Evolutionary conservation across 2,797 vertebrate species (phyloP), one percentile per base, ranked within the genome.

Genomic region (Threskiornis aethiopicus): DNA sequence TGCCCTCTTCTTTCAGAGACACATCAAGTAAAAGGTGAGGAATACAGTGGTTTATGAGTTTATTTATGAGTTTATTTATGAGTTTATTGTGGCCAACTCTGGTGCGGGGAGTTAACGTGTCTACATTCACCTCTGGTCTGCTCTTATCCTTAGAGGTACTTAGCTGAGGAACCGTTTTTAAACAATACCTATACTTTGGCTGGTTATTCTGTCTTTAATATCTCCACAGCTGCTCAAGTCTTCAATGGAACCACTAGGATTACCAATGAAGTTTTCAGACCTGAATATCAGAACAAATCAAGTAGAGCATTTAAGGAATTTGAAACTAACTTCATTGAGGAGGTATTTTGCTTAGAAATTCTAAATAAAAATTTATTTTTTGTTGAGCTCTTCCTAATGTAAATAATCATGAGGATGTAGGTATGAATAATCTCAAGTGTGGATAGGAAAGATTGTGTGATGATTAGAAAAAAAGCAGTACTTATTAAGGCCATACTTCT

Each of bases 341-440:
- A 96, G 96, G 96, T 97, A 97, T 62, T 78, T 66, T 92, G 20
- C 22, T 66, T 66, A 49, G 25, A n/a, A 82, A 55, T 82, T 58
- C 47, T 66, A 65, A 66, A 33, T 14, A 46, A 41, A 84, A 39
- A 46, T 42, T 47, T 47, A 11, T 89, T 84, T 94, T 81, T 29
- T 64, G 16, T 41, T 70, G 46, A 28, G 47, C 11, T 73, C 19
- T 95, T 92, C 12, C 10, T 78, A 29, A 46, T 57, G 41, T 42
- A 81, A 90, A 59, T 52, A 73, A 33, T 46, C 24, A 42, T 5
- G 5, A 82, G 24, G 28, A 51, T 57, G 24, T 13, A 28, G 33
- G 41, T 20, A 75, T 51, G 37, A 67, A 73, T 64, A 39, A 41
- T 69, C 46, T 73, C 37, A 65, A 65, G 22, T 51, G 18, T n/a